These are phyloP conservation scores for Cartodere bifasciata DNA, from an alignment of 2,888 invertebrate genomes.

Conservation along the genomic window DNA sequence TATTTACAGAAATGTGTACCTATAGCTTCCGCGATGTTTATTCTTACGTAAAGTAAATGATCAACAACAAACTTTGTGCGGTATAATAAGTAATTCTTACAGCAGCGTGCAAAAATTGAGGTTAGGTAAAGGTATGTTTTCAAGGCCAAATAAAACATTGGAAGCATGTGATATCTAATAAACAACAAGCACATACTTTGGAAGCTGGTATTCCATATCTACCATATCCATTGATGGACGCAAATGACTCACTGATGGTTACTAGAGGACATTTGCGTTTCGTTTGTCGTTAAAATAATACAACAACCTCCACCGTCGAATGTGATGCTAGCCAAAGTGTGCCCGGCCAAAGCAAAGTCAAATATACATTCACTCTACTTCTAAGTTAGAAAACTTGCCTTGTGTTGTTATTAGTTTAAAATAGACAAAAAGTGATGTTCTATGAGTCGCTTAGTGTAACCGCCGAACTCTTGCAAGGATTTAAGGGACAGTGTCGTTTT, in stretches of 20 bases:
- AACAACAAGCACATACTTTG: conserved; percentile 21
- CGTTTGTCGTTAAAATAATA: conserved; percentile 26
- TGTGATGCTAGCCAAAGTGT: conserved; percentile 24
- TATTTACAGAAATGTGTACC: neutral
- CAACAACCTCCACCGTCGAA: conserved; percentile 22
- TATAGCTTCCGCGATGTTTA: neutral
- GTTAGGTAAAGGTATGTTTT: conserved; percentile 19
- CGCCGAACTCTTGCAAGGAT: too few species aligned
- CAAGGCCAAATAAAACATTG: conserved; percentile 16
- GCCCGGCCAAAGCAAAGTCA: conserved; percentile 28
- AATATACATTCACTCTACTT: conserved; percentile 22
- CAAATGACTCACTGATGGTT: conserved; percentile 15
- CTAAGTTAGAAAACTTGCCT: conserved; percentile 3
- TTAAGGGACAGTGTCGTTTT: too few species aligned
- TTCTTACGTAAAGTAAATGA: neutral
- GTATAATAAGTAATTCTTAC: too few species aligned
- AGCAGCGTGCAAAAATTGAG: conserved; percentile 23
- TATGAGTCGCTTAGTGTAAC: too few species aligned
- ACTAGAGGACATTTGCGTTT: conserved; percentile 24
- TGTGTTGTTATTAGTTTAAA: too few species aligned
- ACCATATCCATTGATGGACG: conserved; percentile 21
- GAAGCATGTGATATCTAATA: conserved; percentile 10
- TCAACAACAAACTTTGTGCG: too few species aligned
- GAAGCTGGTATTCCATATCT: conserved; percentile 23
- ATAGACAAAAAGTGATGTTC: too few species aligned